Conservation (phyloP, 2,113 vertebrate species). For the Pseudorhombus dupliciocellatus region DNA sequence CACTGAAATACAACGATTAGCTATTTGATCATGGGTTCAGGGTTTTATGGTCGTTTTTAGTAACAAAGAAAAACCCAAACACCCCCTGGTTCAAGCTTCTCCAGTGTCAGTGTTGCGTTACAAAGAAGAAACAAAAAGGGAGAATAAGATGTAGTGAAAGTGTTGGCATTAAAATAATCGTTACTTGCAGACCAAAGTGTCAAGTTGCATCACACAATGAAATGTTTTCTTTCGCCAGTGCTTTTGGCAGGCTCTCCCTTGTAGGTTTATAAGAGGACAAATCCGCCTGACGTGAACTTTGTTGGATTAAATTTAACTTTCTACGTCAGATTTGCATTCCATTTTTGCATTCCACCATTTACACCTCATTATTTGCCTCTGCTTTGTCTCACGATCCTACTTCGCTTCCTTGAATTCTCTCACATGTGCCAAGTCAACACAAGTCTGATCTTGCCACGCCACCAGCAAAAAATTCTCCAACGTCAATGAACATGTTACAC, state of each 20-base stretch:
- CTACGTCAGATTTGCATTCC: neutral
- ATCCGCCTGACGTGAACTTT: neutral
- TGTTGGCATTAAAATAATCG: neutral
- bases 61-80: too few relatives aligned
- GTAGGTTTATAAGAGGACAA: neutral
- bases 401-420: neutral
- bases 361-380: neutral
- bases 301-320: neutral
- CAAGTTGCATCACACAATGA: neutral
- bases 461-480: slow-evolving; percentile 22
- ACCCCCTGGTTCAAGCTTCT: too few relatives aligned
- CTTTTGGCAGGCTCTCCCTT: too few relatives aligned
- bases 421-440: slow-evolving; percentile 7
- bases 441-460: slow-evolving; percentile 34
- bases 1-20: too few relatives aligned
- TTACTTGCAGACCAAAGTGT: neutral
- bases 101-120: too few relatives aligned
- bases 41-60: too few relatives aligned
- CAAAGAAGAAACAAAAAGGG: too few relatives aligned
- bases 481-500: slow-evolving; percentile 6
- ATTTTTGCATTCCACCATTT: neutral
- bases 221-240: too few relatives aligned
- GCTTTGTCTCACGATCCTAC: neutral
- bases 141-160: neutral
- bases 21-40: too few relatives aligned